Percentiles rank a stretch among this genome's conserved stretches.
Evolutionary conservation across 2,797 vertebrate genomes (phyloP).

Genomic region (Lepilemur septentrionalis): DNA sequence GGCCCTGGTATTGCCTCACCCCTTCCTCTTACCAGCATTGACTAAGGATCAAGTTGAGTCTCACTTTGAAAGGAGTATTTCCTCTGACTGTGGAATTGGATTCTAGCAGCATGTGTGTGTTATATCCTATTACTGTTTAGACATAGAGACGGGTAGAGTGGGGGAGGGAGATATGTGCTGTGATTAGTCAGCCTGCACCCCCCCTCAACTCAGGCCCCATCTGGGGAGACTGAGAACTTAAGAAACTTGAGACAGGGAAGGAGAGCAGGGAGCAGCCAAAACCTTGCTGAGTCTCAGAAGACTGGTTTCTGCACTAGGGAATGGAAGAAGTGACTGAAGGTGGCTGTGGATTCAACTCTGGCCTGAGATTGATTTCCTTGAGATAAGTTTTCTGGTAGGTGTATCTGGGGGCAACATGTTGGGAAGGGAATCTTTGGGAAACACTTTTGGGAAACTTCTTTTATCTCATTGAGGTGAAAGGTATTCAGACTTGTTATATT

Average conservation of each 20-base stretch:
- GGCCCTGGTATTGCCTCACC: background rate
- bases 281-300: slow-evolving; percentile 34
- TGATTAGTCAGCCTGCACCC: slow-evolving; percentile 37
- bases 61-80: slow-evolving; percentile 36
- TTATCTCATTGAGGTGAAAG: slow-evolving; percentile 10
- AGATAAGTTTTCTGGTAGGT: slow-evolving; percentile 1
- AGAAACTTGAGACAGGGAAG: slow-evolving; percentile 57
- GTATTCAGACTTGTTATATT: background rate
- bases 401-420: background rate
- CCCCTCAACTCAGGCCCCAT: slow-evolving; percentile 19
- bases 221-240: slow-evolving; percentile 55
- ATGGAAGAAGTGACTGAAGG: background rate
- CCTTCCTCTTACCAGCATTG: background rate
- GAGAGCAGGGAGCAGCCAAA: slow-evolving; percentile 22
- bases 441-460: slow-evolving; percentile 1
- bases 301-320: background rate
- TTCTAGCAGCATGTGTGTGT: background rate
- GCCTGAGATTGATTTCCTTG: background rate
- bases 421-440: background rate
- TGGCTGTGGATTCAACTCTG: background rate
- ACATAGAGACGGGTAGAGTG: background rate
- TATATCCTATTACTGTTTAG: slow-evolving; percentile 49
- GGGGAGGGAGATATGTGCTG: slow-evolving; percentile 18
- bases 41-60: slow-evolving; percentile 5
- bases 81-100: slow-evolving; percentile 25